A percentile compares a stretch with the other conserved stretches of the same genome.
Conservation (phyloP, 2,113 vertebrate species). For the Melanostigma gelatinosum region DNA sequence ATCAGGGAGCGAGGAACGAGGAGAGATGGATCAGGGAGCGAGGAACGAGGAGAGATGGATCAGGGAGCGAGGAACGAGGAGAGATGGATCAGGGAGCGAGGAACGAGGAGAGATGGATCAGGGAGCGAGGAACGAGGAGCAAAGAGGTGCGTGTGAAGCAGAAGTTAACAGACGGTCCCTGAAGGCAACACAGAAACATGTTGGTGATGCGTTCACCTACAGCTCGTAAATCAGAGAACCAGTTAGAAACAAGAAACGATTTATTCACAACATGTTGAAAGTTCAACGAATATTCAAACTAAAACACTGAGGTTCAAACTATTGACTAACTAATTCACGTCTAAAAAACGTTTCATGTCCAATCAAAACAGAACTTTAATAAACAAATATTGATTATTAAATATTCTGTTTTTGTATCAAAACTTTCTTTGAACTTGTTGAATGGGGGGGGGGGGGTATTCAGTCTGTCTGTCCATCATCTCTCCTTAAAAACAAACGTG, state of each 20-base stretch:
- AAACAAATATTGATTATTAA: background rate
- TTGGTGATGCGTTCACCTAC: conserved; percentile 14
- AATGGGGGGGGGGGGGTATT: no score
- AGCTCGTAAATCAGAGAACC: background rate
- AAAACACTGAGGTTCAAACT: background rate
- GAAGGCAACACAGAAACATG: background rate
- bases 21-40: no score
- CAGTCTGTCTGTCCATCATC: no score
- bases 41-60: no score
- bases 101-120: no score
- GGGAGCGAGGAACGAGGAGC: no score
- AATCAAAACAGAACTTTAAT: background rate
- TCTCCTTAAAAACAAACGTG: background rate
- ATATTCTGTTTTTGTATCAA: background rate
- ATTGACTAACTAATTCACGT: background rate
- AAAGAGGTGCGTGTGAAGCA: no score
- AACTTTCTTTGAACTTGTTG: background rate
- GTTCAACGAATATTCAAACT: background rate
- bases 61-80: no score
- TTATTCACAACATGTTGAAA: background rate
- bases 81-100: no score
- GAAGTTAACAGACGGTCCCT: background rate
- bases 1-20: no score
- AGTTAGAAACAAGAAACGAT: conserved; percentile 1
- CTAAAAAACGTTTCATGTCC: background rate